Percentiles rank a stretch among this genome's conserved stretches.
Conservation (phyloP, 2,113 vertebrate species). For the Zingel zingel region DNA sequence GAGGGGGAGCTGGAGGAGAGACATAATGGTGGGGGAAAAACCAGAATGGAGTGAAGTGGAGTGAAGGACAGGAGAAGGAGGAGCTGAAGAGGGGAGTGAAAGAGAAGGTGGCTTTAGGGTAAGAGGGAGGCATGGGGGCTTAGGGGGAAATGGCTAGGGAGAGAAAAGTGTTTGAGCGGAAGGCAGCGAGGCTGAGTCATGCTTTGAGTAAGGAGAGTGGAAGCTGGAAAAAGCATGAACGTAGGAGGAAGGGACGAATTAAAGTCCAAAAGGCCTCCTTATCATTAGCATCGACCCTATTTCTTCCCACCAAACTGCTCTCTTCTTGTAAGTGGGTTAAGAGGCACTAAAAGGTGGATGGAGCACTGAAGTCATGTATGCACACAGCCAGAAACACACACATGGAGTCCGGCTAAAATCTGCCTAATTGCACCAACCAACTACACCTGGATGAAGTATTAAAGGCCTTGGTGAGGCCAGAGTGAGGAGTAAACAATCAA, state of each 20-base stretch:
- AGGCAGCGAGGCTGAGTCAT: slow-evolving; percentile 39
- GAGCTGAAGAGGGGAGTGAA: slow-evolving; percentile 53
- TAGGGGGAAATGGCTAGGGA: slow-evolving; percentile 8
- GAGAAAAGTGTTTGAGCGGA: slow-evolving; percentile 20
- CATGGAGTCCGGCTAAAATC: slow-evolving; percentile 25
- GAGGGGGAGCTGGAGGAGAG: slow-evolving; percentile 60
- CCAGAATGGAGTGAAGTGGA: slow-evolving; percentile 67
- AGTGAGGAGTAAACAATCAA: slow-evolving; percentile 29
- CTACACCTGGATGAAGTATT: slow-evolving; percentile 53
- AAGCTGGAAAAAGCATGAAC: slow-evolving; percentile 13
- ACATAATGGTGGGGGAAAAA: slow-evolving; percentile 68
- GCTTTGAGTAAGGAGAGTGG: slow-evolving; percentile 37
- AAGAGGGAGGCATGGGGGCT: slow-evolving; percentile 63
- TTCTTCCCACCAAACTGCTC: slow-evolving; percentile 41
- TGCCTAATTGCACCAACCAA: slow-evolving; percentile 27
- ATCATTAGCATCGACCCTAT: slow-evolving; percentile 22
- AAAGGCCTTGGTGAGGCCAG: slow-evolving; percentile 35
- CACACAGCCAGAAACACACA: slow-evolving; percentile 11
- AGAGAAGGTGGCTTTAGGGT: slow-evolving; percentile 63
- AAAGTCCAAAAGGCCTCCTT: slow-evolving; percentile 48
- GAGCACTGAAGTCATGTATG: slow-evolving; percentile 17
- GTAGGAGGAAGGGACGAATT: slow-evolving; percentile 27
- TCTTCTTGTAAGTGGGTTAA: slow-evolving; percentile 51
- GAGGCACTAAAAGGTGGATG: slow-evolving; percentile 42
- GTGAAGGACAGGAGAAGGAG: slow-evolving; percentile 64